phyloP scores from a whole-genome alignment of 2,888 invertebrate genomes.

The Synergus japonicus region DNA sequence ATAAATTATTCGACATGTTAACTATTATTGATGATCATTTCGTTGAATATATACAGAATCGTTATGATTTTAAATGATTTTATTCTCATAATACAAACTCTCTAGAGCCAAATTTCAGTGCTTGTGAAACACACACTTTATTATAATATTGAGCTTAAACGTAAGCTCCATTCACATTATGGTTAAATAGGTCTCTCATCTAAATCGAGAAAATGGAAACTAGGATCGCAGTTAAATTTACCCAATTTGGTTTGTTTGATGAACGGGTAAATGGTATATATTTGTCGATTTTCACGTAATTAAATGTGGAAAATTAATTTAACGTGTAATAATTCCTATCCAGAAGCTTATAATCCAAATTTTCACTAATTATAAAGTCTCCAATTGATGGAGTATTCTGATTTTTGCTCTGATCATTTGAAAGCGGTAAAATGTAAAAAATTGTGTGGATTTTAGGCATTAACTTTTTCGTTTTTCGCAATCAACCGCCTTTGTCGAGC shows the following conservation, averaged over 20 bases:
- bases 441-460: background rate
- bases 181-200: background rate
- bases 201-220: background rate
- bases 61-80: background rate
- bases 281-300: background rate
- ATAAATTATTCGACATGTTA: background rate
- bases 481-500: slow-evolving; percentile 15
- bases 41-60: background rate
- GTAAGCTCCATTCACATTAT: background rate
- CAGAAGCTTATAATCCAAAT: too few relatives aligned
- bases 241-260: background rate
- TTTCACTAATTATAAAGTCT: background rate
- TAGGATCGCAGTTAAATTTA: background rate
- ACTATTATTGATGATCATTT: background rate
- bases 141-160: background rate
- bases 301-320: background rate
- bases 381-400: background rate
- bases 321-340: background rate
- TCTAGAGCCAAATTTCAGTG: background rate
- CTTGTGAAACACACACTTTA: background rate
- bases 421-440: background rate
- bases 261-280: background rate
- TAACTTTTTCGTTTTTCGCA: slow-evolving; percentile 10
- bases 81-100: background rate
- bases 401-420: background rate